Evolutionary conservation across 2,888 invertebrate genomes (phyloP), one percentile per base, ranked within the genome.

Genomic region (Antheraea assamensis): DNA sequence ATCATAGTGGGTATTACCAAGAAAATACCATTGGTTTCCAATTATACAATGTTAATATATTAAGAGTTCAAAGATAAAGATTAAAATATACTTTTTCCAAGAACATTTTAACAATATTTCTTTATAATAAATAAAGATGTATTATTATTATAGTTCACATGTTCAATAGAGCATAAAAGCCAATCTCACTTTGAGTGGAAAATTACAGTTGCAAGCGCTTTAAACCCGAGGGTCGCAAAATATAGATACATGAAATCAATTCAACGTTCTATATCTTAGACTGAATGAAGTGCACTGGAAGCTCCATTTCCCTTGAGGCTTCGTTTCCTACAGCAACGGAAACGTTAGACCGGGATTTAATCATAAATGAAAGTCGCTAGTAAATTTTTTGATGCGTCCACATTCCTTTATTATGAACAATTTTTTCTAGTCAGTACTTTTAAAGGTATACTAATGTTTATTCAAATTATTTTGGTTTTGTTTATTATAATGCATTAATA

Each of bases 301-400:
- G 82, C 81, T 78, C 84, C 87, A 88, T 90, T 90, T 89, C 91
- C 89, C 89, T 79, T 73, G 83, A 82, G 87, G 79, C 79, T 85
- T 88, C 88, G 86, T 83, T 90, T 89, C 89, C 88, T 86, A 81
- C 82, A 78, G 78, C 80, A 55, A 77, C 83, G 89, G 91, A 90
- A 90, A 84, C 83, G 81, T 83, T 87, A 85, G 82, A 81, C 79
- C 78, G 82, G 83, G 85, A 86, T 87, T 88, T 88, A 89, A 88
- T 89, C 88, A 86, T 85, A 84, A 89, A 90, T 88, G 89, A 88
- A 90, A 87, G 87, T 85, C 86, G 84, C 82, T 75, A 74, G 70
- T 15, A 42, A 70, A 70, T 73, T 64, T n/a, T 19, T 73, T 72
- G 27, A 27, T 42, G 42, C 17, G 58, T 58, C 55, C 21, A 31